phyloP scores from a whole-genome alignment of 2,797 vertebrate species.

The Enoplosus armatus region DNA sequence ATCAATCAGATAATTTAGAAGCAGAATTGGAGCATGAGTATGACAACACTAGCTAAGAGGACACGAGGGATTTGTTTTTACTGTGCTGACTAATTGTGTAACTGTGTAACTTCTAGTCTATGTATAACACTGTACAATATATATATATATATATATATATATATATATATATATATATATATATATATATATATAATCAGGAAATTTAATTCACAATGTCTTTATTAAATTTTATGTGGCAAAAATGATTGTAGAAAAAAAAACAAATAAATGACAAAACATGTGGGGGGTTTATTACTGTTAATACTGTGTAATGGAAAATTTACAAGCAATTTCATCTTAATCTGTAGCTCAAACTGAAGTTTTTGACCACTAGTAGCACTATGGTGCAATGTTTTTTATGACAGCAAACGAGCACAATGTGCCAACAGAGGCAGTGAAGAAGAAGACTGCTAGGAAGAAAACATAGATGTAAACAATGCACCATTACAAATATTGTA shows the following conservation, averaged over 20 bases:
- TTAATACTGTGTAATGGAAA: neutral
- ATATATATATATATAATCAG: too few relatives aligned
- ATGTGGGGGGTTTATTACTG: neutral
- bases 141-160: too few relatives aligned
- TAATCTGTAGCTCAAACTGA: too few relatives aligned
- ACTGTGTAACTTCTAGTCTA: neutral
- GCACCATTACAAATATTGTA: too few relatives aligned
- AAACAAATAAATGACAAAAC: neutral
- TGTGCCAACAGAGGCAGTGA: too few relatives aligned
- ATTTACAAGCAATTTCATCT: neutral
- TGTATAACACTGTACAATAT: neutral
- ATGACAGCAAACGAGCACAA: neutral
- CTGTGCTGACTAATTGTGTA: neutral
- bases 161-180: too few relatives aligned
- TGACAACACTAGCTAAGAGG: neutral
- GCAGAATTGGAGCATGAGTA: neutral
- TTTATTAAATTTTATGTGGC: neutral
- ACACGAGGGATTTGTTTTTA: neutral
- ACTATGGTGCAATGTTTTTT: neutral
- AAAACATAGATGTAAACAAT: too few relatives aligned
- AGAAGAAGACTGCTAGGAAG: too few relatives aligned
- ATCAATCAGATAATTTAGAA: slow-evolving; percentile 1
- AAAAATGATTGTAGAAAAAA: neutral
- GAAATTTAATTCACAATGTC: neutral
- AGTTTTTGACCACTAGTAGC: neutral